phyloP scores from a whole-genome alignment of 1,140 invertebrate genomes.

The Microplitis demolitor region DNA sequence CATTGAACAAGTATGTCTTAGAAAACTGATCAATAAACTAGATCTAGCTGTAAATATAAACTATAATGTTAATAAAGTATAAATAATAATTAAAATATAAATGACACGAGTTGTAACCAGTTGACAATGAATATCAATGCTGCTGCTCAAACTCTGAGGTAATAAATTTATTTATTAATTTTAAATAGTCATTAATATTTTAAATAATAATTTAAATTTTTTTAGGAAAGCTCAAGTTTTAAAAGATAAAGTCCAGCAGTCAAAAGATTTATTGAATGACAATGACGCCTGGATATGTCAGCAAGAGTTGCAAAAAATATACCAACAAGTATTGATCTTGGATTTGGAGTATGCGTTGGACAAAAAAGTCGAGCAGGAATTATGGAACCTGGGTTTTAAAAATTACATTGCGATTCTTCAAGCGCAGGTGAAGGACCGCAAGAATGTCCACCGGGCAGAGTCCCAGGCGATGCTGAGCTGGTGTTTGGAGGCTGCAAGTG shows the following conservation, averaged over 20 bases:
- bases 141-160: conserved; percentile 74
- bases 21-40: too few species aligned
- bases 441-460: conserved; percentile 75
- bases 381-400: conserved; percentile 89
- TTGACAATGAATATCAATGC: conserved; percentile 72
- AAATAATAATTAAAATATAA: too few species aligned
- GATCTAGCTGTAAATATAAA: too few species aligned
- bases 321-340: conserved; percentile 78
- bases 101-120: too few species aligned
- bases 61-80: too few species aligned
- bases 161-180: conserved; percentile 26
- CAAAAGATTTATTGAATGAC: conserved; percentile 67
- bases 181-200: not conserved
- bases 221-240: conserved; percentile 72
- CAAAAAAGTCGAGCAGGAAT: conserved; percentile 86
- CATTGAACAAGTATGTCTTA: too few species aligned
- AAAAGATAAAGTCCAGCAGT: conserved; percentile 70
- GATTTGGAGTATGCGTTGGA: conserved; percentile 88
- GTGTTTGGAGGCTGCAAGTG: conserved; percentile 82
- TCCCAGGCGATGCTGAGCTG: conserved; percentile 76
- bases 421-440: conserved; percentile 75
- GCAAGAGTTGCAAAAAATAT: conserved; percentile 74
- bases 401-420: conserved; percentile 83
- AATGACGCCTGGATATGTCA: conserved; percentile 69
- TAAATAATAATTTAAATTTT: too few species aligned